Evolutionary conservation across 53 echinoderm and acorn worm species (phyloP), one percentile per base, ranked within the genome.

Genomic region (Zoroaster sp.): DNA sequence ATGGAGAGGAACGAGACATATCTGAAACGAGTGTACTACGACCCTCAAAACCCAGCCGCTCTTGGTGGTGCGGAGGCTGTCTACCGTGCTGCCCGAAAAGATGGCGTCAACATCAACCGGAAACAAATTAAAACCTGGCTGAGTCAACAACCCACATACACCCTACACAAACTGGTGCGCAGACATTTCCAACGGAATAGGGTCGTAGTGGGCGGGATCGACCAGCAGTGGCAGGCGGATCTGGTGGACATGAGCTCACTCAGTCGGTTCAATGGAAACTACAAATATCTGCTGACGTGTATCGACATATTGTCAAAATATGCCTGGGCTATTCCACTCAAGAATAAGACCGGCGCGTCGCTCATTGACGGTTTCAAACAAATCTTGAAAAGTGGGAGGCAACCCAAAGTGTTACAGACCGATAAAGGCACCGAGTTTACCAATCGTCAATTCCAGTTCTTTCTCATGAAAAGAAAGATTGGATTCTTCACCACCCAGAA

Each of bases 221-320:
- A 93, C 65, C 90, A 93, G 25, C 77, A 75, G 9, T 93, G 93
- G 90, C 75, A 93, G 30, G 78, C 83, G 30, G 93, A 93, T 73
- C 78, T 93, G 33, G 90, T 79, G 0, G 93, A 93, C 59, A 72
- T 93, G 65, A 52, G 40, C 5, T 40, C 49, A n/a, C 55, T 91
- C 13, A 63, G 36, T 13, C 39, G 72, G 5, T 81, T 68, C 33
- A 94, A 92, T 74, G 33, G 17, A 33, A 83, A 77, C 3, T 80
- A 52, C 41, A 89, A 77, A 21, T 94, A 74, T 74, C 23, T 94
- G 33, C 17, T 94, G 80, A 94, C 89, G 47, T 92, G 94, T 54
- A 92, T 92, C 68, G 90, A 94, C 74, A 88, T 87, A 20, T 75
- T 89, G 17, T 94, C 94, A 9, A 94, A 92, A 42, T 89, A 87